A percentile compares a stretch with the other conserved stretches of the same genome.
These are phyloP conservation scores for Octodon degus DNA, from an alignment of 2,113 vertebrate genomes.

Conservation along the genomic window DNA sequence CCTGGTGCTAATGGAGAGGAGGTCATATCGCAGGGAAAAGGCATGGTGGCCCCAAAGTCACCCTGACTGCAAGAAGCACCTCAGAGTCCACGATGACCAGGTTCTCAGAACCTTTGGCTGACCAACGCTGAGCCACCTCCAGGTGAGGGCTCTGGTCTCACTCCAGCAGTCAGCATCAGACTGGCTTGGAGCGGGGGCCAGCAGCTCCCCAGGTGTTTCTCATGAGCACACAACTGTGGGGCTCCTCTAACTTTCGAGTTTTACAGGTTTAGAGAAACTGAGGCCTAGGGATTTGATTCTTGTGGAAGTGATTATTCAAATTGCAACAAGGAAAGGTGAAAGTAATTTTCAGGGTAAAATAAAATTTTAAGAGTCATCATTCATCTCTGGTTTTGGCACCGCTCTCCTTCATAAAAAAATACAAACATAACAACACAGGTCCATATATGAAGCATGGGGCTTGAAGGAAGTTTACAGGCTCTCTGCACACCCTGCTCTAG, in stretches of 20 bases:
- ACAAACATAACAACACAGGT: conserved; percentile 57
- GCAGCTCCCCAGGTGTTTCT: conserved; percentile 49
- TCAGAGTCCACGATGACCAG: neutral
- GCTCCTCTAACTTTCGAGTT: conserved; percentile 29
- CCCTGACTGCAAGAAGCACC: neutral
- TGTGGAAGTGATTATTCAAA: conserved; percentile 73
- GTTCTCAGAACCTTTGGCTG: neutral
- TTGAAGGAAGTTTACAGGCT: neutral
- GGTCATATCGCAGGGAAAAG: conserved; percentile 20
- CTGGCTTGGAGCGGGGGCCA: neutral
- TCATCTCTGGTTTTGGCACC: conserved; percentile 30
- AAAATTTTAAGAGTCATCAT: conserved; percentile 71
- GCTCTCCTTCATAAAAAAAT: conserved; percentile 51
- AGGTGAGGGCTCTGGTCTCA: neutral
- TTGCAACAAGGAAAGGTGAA: conserved; percentile 72
- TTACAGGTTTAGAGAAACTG: conserved; percentile 71
- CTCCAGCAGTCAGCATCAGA: neutral
- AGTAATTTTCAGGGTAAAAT: conserved; percentile 75
- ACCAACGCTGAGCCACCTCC: neutral
- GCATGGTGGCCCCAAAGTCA: neutral
- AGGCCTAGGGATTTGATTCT: conserved; percentile 69
- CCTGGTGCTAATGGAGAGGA: neutral
- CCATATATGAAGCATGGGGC: neutral
- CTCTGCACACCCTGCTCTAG: neutral
- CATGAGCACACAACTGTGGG: conserved; percentile 26